Conservation (phyloP, 2,797 vertebrate genomes). For the Sebastes itinus region DNA sequence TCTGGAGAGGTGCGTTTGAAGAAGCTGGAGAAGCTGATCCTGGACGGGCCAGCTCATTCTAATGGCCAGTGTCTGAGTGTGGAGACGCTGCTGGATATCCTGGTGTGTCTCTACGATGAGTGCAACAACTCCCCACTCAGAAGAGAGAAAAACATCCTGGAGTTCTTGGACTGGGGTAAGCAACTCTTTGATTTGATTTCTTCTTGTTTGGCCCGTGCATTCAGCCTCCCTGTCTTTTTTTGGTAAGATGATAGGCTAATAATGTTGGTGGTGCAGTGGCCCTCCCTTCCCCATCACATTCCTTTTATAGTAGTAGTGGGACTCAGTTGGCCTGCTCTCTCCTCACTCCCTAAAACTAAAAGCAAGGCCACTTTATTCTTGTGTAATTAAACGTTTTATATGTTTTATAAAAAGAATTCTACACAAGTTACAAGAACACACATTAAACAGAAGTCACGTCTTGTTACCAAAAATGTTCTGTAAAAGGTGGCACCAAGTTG, state of each 20-base stretch:
- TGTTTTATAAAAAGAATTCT: neutral
- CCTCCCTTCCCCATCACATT: constrained; percentile 78
- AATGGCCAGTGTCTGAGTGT: constrained; percentile 93
- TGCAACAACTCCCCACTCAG: constrained; percentile 96
- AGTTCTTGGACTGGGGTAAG: constrained; percentile 99
- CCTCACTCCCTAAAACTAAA: constrained; percentile 37
- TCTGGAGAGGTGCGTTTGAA: constrained; percentile 98
- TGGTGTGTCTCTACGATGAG: constrained; percentile 98
- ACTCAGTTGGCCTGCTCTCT: constrained; percentile 62
- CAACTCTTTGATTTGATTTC: neutral
- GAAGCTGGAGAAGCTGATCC: constrained; percentile 96
- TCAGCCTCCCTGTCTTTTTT: constrained; percentile 41
- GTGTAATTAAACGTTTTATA: constrained; percentile 33
- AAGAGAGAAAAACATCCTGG: constrained; percentile 95
- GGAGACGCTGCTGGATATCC: constrained; percentile 96
- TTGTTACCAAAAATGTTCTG: neutral
- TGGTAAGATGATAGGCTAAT: constrained; percentile 65
- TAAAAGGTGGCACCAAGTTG: neutral
- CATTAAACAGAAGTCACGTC: neutral
- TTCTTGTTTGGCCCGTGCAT: constrained; percentile 23
- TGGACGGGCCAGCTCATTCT: constrained; percentile 92
- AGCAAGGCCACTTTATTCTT: constrained; percentile 26
- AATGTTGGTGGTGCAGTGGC: constrained; percentile 71
- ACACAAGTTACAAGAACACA: neutral
- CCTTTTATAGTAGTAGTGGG: constrained; percentile 79